A percentile compares a stretch with the other conserved stretches of the same genome.
Evolutionary conservation across 2,888 invertebrate genomes (phyloP).

Genomic region (Hirtodrosophila duncani): DNA sequence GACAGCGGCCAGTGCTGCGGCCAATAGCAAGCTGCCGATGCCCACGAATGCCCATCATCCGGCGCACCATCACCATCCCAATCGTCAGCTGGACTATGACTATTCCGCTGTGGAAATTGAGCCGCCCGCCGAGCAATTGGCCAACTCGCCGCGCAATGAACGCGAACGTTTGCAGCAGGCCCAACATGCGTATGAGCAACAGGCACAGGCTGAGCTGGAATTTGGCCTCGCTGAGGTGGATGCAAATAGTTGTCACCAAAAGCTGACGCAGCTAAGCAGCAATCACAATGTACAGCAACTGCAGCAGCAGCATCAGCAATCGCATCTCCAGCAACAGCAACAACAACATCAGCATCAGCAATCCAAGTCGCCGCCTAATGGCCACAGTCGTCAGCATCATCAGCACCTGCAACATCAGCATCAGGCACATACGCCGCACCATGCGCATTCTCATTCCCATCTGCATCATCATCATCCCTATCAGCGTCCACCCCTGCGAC

Average conservation of each 20-base stretch:
- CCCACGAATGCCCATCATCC: constrained; percentile 62
- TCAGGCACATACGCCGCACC: constrained; percentile 45
- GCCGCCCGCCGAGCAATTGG: constrained; percentile 57
- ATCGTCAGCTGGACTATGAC: constrained; percentile 63
- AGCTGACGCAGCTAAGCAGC: constrained; percentile 49
- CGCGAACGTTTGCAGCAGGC: constrained; percentile 56
- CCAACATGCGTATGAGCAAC: constrained; percentile 62
- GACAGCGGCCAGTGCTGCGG: constrained; percentile 77
- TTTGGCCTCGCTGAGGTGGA: constrained; percentile 68
- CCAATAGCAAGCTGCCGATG: constrained; percentile 73
- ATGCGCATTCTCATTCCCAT: constrained; percentile 3
- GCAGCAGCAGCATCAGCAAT: constrained; percentile 70
- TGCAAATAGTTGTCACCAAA: constrained; percentile 40
- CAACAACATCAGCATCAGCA: constrained; percentile 45
- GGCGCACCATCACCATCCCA: constrained; percentile 50
- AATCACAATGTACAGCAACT: constrained; percentile 35
- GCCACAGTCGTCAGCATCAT: constrained; percentile 21
- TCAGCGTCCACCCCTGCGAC: constrained; percentile 45
- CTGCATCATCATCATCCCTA: constrained; percentile 59
- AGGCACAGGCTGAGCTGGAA: constrained; percentile 60
- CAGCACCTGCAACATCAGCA: constrained; percentile 68
- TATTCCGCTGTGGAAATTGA: constrained; percentile 64
- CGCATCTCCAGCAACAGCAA: constrained; percentile 54
- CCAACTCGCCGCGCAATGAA: constrained; percentile 59
- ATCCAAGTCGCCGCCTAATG: neutral